phyloP scores from a whole-genome alignment of 2,113 vertebrate species.

The Rissa tridactyla region DNA sequence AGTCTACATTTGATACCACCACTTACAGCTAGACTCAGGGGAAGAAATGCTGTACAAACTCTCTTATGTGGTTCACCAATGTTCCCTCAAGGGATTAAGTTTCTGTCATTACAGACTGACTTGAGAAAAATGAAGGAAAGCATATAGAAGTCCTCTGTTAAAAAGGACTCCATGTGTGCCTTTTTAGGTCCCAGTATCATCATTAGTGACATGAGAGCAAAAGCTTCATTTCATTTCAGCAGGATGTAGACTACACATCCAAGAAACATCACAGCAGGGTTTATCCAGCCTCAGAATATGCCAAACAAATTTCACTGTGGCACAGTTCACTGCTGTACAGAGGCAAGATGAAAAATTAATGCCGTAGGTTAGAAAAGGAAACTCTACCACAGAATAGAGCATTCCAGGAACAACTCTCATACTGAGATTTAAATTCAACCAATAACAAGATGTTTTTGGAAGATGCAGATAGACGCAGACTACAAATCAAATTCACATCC shows the following conservation, averaged over 20 bases:
- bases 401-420: not conserved
- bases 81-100: not conserved
- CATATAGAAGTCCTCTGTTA: not conserved
- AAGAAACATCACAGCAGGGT: not conserved
- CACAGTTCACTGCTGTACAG: not conserved
- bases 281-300: not conserved
- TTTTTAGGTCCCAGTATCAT: not conserved
- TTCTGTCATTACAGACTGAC: not conserved
- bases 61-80: not conserved
- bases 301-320: not conserved
- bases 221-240: not conserved
- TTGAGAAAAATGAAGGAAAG: not conserved
- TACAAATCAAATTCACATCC: not conserved
- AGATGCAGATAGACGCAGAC: not conserved
- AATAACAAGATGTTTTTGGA: not conserved
- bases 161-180: not conserved
- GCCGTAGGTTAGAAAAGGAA: not conserved
- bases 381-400: not conserved
- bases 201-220: not conserved
- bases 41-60: not conserved
- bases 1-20: not conserved
- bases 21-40: not conserved
- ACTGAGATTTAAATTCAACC: not conserved
- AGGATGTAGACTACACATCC: not conserved
- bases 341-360: slow-evolving; percentile 26